These are phyloP conservation scores for Eretmochelys imbricata DNA, from an alignment of 2,113 vertebrate genomes.

Conservation along the genomic window DNA sequence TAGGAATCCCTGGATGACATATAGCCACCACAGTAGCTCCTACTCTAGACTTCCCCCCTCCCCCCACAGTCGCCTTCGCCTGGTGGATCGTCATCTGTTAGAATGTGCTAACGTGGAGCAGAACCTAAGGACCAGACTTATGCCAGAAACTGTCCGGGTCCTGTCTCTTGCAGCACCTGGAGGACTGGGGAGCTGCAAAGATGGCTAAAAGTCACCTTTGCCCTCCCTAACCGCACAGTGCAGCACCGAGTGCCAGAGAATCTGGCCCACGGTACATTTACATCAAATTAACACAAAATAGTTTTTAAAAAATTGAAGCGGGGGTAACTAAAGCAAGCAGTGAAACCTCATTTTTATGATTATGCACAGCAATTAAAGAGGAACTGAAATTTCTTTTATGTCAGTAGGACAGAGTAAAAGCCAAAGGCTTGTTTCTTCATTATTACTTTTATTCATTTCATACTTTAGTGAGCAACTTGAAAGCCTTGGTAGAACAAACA, in stretches of 20 bases:
- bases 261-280: background rate
- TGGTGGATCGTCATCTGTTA: background rate
- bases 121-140: background rate
- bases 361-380: conserved; percentile 39
- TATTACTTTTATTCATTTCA: conserved; percentile 13
- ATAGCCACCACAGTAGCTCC: rapidly evolving
- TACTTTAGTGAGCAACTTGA: conserved; percentile 51
- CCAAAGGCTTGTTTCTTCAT: conserved; percentile 34
- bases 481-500: conserved; percentile 52
- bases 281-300: background rate
- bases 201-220: background rate
- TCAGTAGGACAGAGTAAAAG: conserved; percentile 26
- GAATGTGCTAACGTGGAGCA: background rate
- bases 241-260: background rate
- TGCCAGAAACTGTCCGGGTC: background rate
- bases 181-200: background rate
- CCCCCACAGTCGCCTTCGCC: no score
- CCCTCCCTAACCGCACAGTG: rapidly evolving
- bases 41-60: background rate
- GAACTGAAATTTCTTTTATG: conserved; percentile 23
- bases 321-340: background rate
- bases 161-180: background rate
- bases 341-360: background rate
- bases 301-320: background rate
- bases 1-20: background rate